phyloP scores from a whole-genome alignment of 1,140 invertebrate species.

The Condylostylus longicornis region DNA sequence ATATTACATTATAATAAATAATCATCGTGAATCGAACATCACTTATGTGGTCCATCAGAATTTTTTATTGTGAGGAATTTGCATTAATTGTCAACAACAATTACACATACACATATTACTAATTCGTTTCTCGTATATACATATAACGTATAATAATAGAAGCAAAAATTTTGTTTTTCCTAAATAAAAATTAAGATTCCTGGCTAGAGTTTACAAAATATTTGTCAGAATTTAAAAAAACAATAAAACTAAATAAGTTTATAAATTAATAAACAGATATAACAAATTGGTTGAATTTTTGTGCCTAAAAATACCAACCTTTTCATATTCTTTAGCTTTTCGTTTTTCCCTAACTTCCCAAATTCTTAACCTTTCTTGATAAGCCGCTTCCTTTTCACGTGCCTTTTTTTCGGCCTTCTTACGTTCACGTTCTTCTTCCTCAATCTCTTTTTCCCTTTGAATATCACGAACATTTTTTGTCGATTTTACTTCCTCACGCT shows the following conservation, averaged over 20 bases:
- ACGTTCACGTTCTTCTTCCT: conserved; percentile 80
- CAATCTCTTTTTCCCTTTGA: conserved; percentile 67
- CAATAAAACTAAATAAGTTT: neutral
- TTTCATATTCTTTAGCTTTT: conserved; percentile 84
- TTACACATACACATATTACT: too few relatives aligned
- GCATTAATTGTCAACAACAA: too few relatives aligned
- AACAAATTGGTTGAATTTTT: neutral
- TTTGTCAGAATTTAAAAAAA: too few relatives aligned
- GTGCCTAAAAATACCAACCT: conserved; percentile 24
- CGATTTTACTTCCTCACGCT: conserved; percentile 34
- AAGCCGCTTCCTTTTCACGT: conserved; percentile 83
- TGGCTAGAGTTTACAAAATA: too few relatives aligned
- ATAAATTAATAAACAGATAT: neutral
- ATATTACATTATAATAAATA: too few relatives aligned
- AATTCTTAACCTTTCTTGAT: conserved; percentile 68
- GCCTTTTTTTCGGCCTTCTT: conserved; percentile 81
- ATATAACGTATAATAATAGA: too few relatives aligned
- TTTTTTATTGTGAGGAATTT: too few relatives aligned
- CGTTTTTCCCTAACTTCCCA: conserved; percentile 91
- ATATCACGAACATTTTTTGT: conserved; percentile 43
- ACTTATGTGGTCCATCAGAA: too few relatives aligned
- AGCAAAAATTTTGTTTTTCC: too few relatives aligned
- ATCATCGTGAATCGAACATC: too few relatives aligned
- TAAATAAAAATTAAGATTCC: too few relatives aligned
- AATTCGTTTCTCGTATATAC: too few relatives aligned